Conservation (phyloP, 2,888 invertebrate species). For the Rhogogaster chlorosoma region DNA sequence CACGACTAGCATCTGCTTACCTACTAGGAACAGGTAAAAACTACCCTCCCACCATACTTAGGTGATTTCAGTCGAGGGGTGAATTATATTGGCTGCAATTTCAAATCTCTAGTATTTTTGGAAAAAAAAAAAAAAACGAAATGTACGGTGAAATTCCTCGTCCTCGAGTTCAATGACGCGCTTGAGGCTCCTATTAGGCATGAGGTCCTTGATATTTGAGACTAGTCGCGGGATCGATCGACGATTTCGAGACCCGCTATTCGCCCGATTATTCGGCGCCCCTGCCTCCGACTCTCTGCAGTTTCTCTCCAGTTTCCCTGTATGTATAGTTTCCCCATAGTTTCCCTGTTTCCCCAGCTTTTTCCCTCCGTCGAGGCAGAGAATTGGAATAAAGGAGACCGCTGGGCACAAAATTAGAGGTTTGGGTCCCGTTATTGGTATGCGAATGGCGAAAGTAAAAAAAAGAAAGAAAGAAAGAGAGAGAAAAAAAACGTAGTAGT, state of each 20-base stretch:
- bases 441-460: conserved; percentile 1
- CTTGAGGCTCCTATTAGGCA: neutral
- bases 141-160: conserved; percentile 11
- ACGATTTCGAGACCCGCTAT: conserved; percentile 9
- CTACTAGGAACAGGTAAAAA: conserved; percentile 10
- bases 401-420: conserved; percentile 48
- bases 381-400: conserved; percentile 39
- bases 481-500: neutral
- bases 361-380: neutral
- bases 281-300: conserved; percentile 13
- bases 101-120: neutral
- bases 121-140: neutral
- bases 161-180: conserved; percentile 24
- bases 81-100: conserved; percentile 18
- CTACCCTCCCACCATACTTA: neutral
- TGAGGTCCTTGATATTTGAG: conserved; percentile 45
- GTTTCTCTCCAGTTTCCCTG: conserved; percentile 15
- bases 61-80: neutral
- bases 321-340: conserved; percentile 29
- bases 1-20: conserved; percentile 29
- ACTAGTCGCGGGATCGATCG: conserved; percentile 28
- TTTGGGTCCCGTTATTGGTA: conserved; percentile 32
- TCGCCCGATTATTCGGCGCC: conserved; percentile 48
- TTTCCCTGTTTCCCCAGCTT: conserved; percentile 7
- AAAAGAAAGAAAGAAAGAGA: neutral